Evolutionary conservation across 1,140 invertebrate genomes (phyloP).

Genomic region (Streblospio benedicti): DNA sequence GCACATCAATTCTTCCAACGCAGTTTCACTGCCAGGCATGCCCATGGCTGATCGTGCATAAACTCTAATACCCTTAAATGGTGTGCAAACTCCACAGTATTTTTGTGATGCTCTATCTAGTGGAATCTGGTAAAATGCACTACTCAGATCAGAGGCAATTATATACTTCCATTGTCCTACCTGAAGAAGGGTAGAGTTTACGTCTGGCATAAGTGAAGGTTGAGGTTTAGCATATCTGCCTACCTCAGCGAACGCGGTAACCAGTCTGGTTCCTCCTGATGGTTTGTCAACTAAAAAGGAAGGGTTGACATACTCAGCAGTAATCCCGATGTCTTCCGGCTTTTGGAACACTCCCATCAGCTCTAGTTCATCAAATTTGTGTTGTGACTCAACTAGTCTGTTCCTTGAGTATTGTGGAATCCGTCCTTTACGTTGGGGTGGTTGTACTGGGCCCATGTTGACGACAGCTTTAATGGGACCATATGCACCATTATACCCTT

Average conservation of each 20-base stretch:
- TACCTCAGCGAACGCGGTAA: slow-evolving; percentile 21
- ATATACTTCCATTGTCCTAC: too few relatives aligned
- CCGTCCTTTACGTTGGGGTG: slow-evolving; percentile 23
- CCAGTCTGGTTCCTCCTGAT: slow-evolving; percentile 22
- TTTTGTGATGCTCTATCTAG: slow-evolving; percentile 22
- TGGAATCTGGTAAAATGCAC: too few relatives aligned
- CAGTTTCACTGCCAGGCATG: slow-evolving; percentile 25
- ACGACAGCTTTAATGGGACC: slow-evolving; percentile 21
- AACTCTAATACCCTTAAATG: slow-evolving; percentile 19
- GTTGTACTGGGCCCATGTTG: slow-evolving; percentile 24
- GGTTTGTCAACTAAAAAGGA: slow-evolving; percentile 21
- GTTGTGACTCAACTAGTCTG: slow-evolving; percentile 17
- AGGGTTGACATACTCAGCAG: slow-evolving; percentile 19
- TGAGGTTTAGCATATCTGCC: too few relatives aligned
- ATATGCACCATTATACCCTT: slow-evolving; percentile 22
- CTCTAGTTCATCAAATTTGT: slow-evolving; percentile 23
- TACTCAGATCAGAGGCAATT: too few relatives aligned
- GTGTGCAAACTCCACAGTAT: slow-evolving; percentile 20
- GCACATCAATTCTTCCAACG: slow-evolving; percentile 25
- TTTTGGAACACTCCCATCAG: slow-evolving; percentile 9
- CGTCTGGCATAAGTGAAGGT: slow-evolving; percentile 20
- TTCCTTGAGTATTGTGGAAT: slow-evolving; percentile 20
- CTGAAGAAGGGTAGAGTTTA: too few relatives aligned
- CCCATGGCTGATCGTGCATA: slow-evolving; percentile 24
- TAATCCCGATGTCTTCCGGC: slow-evolving; percentile 17